Evolutionary conservation across 2,888 invertebrate species (phyloP).

Genomic region (Cryptosula pallasiana): DNA sequence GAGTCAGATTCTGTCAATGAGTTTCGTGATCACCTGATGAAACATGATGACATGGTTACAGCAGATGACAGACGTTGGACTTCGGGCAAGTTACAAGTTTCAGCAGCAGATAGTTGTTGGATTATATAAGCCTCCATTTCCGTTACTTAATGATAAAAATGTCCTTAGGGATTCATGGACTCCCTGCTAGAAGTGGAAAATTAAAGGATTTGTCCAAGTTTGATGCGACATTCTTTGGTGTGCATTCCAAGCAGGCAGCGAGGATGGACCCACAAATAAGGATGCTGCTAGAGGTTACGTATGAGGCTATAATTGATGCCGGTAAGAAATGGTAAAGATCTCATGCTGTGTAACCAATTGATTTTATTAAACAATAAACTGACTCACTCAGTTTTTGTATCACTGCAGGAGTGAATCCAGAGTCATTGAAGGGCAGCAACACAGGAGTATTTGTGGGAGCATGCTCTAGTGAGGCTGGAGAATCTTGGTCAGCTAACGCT

Average conservation of each 20-base stretch:
- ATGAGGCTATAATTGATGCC: slow-evolving; percentile 51
- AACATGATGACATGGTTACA: too few relatives aligned
- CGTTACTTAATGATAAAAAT: too few relatives aligned
- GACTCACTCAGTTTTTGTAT: too few relatives aligned
- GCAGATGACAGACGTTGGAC: slow-evolving; percentile 87
- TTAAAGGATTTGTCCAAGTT: too few relatives aligned
- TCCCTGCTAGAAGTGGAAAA: slow-evolving; percentile 55
- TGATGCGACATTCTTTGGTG: slow-evolving; percentile 51
- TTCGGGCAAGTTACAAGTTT: too few relatives aligned
- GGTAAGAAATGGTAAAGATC: too few relatives aligned
- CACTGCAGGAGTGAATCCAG: too few relatives aligned
- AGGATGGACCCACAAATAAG: slow-evolving; percentile 49
- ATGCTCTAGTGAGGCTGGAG: slow-evolving; percentile 85
- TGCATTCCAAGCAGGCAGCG: slow-evolving; percentile 32
- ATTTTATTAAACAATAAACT: too few relatives aligned
- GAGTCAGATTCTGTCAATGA: slow-evolving; percentile 86
- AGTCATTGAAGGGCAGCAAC: too few relatives aligned
- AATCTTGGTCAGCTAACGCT: slow-evolving; percentile 74
- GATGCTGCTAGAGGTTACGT: slow-evolving; percentile 63
- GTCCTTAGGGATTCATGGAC: slow-evolving; percentile 51
- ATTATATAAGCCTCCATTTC: too few relatives aligned
- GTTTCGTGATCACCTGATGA: slow-evolving; percentile 81
- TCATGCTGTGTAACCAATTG: too few relatives aligned
- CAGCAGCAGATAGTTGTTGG: too few relatives aligned
- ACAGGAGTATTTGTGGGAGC: slow-evolving; percentile 94